phyloP scores from a whole-genome alignment of 2,888 invertebrate genomes.

The Heliconius charithonia region DNA sequence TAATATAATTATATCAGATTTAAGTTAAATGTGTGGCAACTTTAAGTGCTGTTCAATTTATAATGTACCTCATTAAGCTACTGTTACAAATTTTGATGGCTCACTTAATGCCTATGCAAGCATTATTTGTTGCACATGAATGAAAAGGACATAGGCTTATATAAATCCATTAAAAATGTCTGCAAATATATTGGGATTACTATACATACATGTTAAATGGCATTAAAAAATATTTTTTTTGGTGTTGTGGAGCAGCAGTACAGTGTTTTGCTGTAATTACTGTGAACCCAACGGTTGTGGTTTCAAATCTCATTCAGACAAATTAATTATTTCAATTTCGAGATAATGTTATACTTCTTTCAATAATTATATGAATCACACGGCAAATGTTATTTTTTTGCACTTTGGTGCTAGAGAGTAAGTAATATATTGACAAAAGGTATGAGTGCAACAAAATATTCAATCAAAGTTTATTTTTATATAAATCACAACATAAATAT shows the following conservation, averaged over 20 bases:
- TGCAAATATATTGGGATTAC: too few relatives aligned
- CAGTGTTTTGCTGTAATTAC: background rate
- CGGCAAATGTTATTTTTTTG: background rate
- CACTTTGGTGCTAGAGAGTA: background rate
- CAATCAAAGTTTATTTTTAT: constrained; percentile 2
- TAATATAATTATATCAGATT: constrained; percentile 3
- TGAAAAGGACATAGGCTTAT: constrained; percentile 10
- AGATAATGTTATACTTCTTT: background rate
- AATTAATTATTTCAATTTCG: background rate
- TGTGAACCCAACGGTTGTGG: background rate
- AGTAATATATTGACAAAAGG: background rate
- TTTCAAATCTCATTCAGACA: too few relatives aligned
- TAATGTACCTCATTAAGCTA: constrained; percentile 29
- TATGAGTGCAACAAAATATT: constrained; percentile 5
- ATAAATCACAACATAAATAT: constrained; percentile 6
- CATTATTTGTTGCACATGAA: constrained; percentile 21
- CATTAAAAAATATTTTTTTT: background rate
- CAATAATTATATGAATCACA: background rate
- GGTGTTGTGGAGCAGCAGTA: too few relatives aligned
- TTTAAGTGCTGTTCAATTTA: constrained; percentile 24
- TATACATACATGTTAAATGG: background rate
- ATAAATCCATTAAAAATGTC: background rate
- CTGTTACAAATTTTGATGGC: constrained; percentile 7
- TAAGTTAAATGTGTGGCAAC: constrained; percentile 28
- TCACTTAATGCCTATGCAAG: background rate